Base-by-base conservation (phyloP, 2,797 vertebrate genomes). In the Sylvia borin region DNA sequence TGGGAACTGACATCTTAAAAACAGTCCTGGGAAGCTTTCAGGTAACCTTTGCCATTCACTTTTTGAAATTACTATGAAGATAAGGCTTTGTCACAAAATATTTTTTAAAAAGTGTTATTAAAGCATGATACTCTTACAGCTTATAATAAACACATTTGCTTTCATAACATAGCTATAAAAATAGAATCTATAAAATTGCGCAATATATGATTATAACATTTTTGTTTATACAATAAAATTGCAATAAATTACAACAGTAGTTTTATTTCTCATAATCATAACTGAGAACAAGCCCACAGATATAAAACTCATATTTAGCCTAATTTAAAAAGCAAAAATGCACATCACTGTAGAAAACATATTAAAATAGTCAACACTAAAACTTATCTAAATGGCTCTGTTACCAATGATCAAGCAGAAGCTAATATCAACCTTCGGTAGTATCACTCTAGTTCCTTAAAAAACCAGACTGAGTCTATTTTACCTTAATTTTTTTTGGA, bases 401-500 rank as follows among this genome's bases (percentile, higher is more conserved):
- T 42, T 48, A 72, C 38, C 36, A 71, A 16, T 60, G 45, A 76
- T 53, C 17, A 88, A 73, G 40, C 26, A 68, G 58, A 60, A 90
- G 26, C 7, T 43, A 47, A 60, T 70, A 36, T 76, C 53, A 93
- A 27, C 9, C 87, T 81, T 51, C 32, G 5, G 38, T 15, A 71
- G 19, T 5, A 82, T 54, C 32, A 50, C 11, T 77, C 31, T 62
- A 88, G 34, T 48, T 93, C 43, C 77, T 36, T 54, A 13, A n/a
- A 34, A 58, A 91, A 75, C 34, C 31, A 65, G 2, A 80, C 13
- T 14, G 29, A 10, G 14, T 72, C 57, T 79, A n/a, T 55, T 77
- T 94, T 97, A 99, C 99, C 98, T 99, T 99, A 96, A 99, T 99
- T 92, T 98, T 97, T 96, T 98, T 98, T 7, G 99, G 98, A 92